Base-by-base conservation (phyloP, 2,888 invertebrate species). In the Kuschelorhynchus macadamiae region DNA sequence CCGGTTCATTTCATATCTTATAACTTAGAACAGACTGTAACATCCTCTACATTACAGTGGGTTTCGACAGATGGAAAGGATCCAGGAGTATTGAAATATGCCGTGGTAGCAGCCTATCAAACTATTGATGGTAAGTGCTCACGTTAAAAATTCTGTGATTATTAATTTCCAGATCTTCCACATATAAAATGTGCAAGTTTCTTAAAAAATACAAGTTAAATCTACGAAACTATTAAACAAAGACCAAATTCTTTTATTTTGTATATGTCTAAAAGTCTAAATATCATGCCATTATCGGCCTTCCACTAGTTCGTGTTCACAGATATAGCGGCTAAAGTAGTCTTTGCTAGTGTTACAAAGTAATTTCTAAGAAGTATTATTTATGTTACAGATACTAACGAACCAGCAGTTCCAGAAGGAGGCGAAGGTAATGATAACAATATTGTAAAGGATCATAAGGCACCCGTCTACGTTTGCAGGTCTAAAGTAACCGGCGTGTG, bases 1-100 rank as follows among this genome's bases (percentile, higher is more conserved):
- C 70, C 70, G 12, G 82, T 81, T 4, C 79, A 81, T 67, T 80
- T 81, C 55, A 72, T 83, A 33, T 77, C 82, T 0, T 81, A 77
- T 74, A 83, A 83, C 75, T 74, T 81, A 57, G 88, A 89, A 68
- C 93, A 93, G 82, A 86, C 90, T 61, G 86, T 92, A 57, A 94
- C 94, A 2, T 95, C 94, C 5, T 92, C 91, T 77, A 92, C 93
- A 0, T 85, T 94, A 55, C 88, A 88, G 78, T 95, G 94, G 94
- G 86, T 91, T 55, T 87, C 88, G 0, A 84, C 81, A 70, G 85
- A 85, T 72, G 80, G 83, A 14, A 83, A 85, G 18, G 77, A 78
- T 55, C 69, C 74, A 16, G 50, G 50, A n/a, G 85, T 88, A 72
- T 85, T 89, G 56, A 85, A 87, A 70, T 88, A 88, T 76, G 91